A percentile compares a stretch with the other conserved stretches of the same genome.
These are phyloP conservation scores for Hemaris fuciformis DNA, from an alignment of 2,888 invertebrate species.

Conservation along the genomic window DNA sequence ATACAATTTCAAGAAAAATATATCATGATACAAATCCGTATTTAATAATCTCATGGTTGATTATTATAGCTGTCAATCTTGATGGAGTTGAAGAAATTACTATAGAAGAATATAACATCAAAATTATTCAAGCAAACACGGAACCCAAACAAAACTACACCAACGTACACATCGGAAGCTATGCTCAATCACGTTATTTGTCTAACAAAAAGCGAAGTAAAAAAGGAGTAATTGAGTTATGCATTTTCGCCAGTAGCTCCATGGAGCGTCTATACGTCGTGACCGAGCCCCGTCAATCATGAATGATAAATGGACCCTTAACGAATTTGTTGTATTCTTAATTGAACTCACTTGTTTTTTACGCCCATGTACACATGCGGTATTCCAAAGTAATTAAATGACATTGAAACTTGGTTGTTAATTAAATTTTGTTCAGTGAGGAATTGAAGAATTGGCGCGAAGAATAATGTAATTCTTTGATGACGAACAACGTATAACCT, in stretches of 20 bases:
- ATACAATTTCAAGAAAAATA: no score
- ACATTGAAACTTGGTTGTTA: slow-evolving; percentile 16
- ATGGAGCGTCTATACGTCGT: slow-evolving; percentile 23
- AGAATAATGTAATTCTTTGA: neutral
- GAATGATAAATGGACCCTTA: slow-evolving; percentile 63
- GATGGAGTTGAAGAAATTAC: neutral
- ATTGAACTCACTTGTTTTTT: slow-evolving; percentile 58
- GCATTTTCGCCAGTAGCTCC: slow-evolving; percentile 60
- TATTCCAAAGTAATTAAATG: slow-evolving; percentile 17
- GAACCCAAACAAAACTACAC: slow-evolving; percentile 28
- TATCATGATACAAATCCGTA: no score
- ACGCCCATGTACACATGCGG: slow-evolving; percentile 9
- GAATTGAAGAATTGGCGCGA: neutral
- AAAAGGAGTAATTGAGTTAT: slow-evolving; percentile 52
- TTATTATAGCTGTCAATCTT: no score
- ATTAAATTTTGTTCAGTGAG: neutral
- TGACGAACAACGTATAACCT: no score
- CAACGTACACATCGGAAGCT: slow-evolving; percentile 39
- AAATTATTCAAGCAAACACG: neutral
- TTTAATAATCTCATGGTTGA: no score
- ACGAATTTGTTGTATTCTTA: slow-evolving; percentile 67
- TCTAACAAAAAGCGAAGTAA: slow-evolving; percentile 50
- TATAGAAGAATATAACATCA: neutral
- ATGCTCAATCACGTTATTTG: slow-evolving; percentile 41
- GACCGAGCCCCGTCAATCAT: slow-evolving; percentile 60